These are phyloP conservation scores for Embiotoca jacksoni DNA, from an alignment of 2,113 vertebrate species.

Conservation along the genomic window DNA sequence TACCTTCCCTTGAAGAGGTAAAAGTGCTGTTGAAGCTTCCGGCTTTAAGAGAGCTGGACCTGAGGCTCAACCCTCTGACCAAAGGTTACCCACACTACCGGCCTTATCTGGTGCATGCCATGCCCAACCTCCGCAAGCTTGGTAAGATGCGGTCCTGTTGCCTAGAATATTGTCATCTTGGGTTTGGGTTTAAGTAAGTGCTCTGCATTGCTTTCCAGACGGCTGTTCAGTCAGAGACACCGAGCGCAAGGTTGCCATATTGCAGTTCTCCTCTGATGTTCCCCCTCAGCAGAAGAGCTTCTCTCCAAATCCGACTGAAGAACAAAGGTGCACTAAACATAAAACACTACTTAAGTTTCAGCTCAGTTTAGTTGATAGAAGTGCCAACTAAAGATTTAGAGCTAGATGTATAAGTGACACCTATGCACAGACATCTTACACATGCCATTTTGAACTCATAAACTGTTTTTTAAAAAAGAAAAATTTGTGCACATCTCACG, in stretches of 20 bases:
- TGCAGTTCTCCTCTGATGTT: conserved; percentile 81
- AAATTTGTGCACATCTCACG: no score
- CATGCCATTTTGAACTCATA: no score
- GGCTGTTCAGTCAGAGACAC: conserved; percentile 82
- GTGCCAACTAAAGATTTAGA: not conserved
- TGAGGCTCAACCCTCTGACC: conserved; percentile 87
- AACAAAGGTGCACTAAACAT: conserved; percentile 51
- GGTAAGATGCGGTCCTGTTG: conserved; percentile 63
- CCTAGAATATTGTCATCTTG: not conserved
- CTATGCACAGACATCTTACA: no score
- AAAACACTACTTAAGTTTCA: not conserved
- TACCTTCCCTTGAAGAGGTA: conserved; percentile 84
- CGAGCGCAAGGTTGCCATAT: conserved; percentile 81
- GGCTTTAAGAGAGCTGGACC: conserved; percentile 82
- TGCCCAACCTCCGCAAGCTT: conserved; percentile 83
- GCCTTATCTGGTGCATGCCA: conserved; percentile 81
- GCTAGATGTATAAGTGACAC: not conserved
- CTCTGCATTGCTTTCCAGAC: conserved; percentile 67
- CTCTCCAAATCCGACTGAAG: conserved; percentile 33
- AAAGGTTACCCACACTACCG: conserved; percentile 83
- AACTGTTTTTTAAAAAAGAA: no score
- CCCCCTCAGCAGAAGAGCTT: conserved; percentile 51
- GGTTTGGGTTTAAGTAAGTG: not conserved
- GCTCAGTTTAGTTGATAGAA: not conserved
- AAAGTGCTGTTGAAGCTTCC: conserved; percentile 79